A percentile compares a stretch with the other conserved stretches of the same genome.
Evolutionary conservation across 2,797 vertebrate genomes (phyloP).

Genomic region (Clangula hyemalis): DNA sequence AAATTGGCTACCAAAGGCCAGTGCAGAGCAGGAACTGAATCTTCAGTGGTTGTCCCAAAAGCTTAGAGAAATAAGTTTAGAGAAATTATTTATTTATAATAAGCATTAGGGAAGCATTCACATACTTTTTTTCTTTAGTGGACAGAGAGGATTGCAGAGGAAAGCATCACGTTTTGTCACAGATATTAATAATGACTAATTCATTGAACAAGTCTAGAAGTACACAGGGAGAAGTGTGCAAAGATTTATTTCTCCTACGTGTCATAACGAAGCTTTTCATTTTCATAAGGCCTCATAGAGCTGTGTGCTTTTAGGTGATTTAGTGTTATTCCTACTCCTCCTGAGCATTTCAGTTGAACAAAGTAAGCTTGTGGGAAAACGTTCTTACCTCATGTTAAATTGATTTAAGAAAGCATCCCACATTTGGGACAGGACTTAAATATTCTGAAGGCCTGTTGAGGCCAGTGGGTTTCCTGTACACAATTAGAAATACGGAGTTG

Average conservation of each 20-base stretch:
- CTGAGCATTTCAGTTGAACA: background rate
- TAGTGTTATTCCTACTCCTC: background rate
- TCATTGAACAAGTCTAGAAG: background rate
- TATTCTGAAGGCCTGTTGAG: background rate
- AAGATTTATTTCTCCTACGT: background rate
- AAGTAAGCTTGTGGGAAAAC: background rate
- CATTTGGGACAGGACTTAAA: background rate
- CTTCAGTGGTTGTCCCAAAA: background rate
- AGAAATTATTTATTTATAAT: background rate
- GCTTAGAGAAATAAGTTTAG: background rate
- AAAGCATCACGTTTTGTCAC: background rate
- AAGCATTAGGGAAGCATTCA: background rate
- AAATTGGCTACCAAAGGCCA: background rate
- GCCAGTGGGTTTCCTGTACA: background rate
- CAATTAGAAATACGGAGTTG: background rate
- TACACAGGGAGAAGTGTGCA: background rate
- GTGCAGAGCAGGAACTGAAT: background rate
- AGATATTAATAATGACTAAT: background rate
- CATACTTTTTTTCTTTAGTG: background rate
- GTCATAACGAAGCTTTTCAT: conserved; percentile 7
- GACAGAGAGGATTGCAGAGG: background rate
- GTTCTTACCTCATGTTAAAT: background rate
- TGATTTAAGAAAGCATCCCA: conserved; percentile 13
- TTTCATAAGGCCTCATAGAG: background rate
- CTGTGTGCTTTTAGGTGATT: background rate